Conservation (phyloP, 2,888 invertebrate genomes). For the Ormyrus rosae region DNA sequence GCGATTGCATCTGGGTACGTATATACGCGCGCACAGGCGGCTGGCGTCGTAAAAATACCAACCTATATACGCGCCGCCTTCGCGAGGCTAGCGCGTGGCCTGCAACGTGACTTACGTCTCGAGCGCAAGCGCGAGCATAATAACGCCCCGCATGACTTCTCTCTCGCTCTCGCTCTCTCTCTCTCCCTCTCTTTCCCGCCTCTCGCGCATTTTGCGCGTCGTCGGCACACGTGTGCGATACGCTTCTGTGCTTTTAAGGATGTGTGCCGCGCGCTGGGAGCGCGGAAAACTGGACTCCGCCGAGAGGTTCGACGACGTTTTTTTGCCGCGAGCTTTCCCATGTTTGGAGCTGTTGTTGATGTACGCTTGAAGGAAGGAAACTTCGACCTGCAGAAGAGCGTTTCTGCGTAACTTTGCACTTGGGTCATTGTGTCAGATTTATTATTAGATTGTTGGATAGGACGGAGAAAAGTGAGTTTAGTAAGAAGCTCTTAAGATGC, state of each 20-base stretch:
- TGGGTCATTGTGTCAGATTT: too few species aligned
- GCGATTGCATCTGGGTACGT: constrained; percentile 39
- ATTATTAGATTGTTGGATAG: too few species aligned
- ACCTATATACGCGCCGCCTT: constrained; percentile 66
- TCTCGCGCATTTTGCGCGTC: not conserved
- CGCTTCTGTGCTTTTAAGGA: constrained; percentile 23
- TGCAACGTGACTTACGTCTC: constrained; percentile 70
- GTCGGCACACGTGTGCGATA: not conserved
- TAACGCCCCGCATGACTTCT: constrained; percentile 25
- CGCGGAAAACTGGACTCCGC: not conserved
- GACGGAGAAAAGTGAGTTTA: too few species aligned
- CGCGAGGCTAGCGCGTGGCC: constrained; percentile 69
- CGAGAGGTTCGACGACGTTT: not conserved
- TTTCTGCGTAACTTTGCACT: too few species aligned
- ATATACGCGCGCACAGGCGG: not conserved
- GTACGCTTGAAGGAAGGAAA: not conserved
- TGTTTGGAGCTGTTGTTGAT: not conserved
- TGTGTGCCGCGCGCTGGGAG: not conserved
- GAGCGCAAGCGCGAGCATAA: constrained; percentile 19
- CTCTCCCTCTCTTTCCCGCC: not conserved
- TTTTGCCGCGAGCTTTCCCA: not conserved
- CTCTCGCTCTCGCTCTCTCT: constrained; percentile 4
- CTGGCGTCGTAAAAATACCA: constrained; percentile 68
- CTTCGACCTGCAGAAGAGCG: not conserved
- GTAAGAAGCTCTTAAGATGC: too few species aligned